phyloP scores from a whole-genome alignment of 2,797 vertebrate species.

The Chaunax sp. region DNA sequence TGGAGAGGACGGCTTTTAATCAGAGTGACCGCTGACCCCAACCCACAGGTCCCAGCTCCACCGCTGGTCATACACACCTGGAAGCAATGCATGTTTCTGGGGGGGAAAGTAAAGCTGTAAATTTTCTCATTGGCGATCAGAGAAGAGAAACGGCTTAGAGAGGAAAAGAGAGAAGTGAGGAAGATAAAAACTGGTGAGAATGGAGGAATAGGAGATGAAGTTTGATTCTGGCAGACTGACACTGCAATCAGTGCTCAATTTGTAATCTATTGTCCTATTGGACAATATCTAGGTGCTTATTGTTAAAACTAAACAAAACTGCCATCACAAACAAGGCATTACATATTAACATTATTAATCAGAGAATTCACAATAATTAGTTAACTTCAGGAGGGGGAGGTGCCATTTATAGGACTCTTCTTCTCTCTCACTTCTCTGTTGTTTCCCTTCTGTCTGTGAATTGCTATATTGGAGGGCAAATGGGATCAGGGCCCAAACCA shows the following conservation, averaged over 20 bases:
- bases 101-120: conserved; percentile 79
- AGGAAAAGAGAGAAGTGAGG: background rate
- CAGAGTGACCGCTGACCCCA: conserved; percentile 81
- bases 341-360: too few species aligned
- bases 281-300: too few species aligned
- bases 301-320: too few species aligned
- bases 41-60: conserved; percentile 68
- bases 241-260: background rate
- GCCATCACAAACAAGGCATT: too few species aligned
- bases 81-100: conserved; percentile 66
- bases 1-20: conserved; percentile 85
- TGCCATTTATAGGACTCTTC: too few species aligned
- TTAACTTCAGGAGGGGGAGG: too few species aligned
- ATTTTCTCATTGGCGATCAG: conserved; percentile 59
- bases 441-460: too few species aligned
- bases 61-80: conserved; percentile 71
- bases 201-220: conserved; percentile 8
- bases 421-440: too few species aligned
- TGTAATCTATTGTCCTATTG: too few species aligned
- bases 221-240: conserved; percentile 18
- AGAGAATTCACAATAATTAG: too few species aligned
- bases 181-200: background rate
- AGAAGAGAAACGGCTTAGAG: conserved; percentile 28
- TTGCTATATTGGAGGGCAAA: too few species aligned
- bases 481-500: too few species aligned